Evolutionary conservation across 2,888 invertebrate species (phyloP).

Genomic region (Gymnocheta viridis): DNA sequence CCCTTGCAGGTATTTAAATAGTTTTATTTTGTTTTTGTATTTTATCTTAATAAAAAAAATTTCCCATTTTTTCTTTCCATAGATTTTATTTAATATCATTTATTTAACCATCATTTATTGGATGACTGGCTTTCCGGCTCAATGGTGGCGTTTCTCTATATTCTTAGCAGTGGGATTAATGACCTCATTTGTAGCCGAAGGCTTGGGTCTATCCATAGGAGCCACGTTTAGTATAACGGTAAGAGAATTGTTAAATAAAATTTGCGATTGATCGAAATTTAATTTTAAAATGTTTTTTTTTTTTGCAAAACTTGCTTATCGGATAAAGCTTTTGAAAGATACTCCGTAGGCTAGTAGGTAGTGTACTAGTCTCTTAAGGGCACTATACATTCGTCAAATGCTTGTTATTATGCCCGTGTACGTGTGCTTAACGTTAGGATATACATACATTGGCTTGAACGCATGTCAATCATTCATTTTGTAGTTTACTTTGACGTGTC

Average conservation of each 20-base stretch:
- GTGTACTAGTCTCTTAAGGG: no score
- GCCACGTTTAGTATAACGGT: constrained; percentile 86
- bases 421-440: no score
- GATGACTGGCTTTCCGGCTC: constrained; percentile 87
- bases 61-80: constrained; percentile 62
- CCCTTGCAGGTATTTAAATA: constrained; percentile 83
- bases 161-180: constrained; percentile 87
- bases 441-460: no score
- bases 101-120: constrained; percentile 85
- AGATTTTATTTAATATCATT: constrained; percentile 84
- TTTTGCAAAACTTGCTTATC: background rate
- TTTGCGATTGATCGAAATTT: background rate
- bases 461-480: no score
- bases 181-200: constrained; percentile 89
- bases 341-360: no score
- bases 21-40: background rate
- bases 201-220: constrained; percentile 90
- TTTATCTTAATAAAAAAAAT: background rate
- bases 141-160: constrained; percentile 85
- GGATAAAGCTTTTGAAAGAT: no score
- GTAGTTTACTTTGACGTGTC: no score
- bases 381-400: no score
- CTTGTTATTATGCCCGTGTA: no score
- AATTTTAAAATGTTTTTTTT: no score
- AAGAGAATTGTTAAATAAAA: constrained; percentile 73